Evolutionary conservation across 2,113 vertebrate genomes (phyloP).

Genomic region (Tricholaema leucomelas): DNA sequence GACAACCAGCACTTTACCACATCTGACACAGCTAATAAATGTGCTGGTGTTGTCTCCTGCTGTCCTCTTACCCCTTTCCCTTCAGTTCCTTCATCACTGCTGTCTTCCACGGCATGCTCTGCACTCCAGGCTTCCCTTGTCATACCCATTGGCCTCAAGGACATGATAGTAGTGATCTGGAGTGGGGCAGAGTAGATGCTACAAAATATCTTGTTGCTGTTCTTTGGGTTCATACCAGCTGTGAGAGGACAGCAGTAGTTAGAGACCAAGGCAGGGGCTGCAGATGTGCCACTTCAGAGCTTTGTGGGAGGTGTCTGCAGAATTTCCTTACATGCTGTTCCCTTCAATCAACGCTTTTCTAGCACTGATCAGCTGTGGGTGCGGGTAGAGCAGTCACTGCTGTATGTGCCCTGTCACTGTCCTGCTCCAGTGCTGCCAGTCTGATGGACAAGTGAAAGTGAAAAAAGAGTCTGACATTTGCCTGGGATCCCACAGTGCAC

Average conservation of each 20-base stretch:
- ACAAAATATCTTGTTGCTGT: accelerated
- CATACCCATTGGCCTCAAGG: accelerated
- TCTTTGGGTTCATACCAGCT: neutral
- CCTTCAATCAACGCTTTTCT: neutral
- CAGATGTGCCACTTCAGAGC: neutral
- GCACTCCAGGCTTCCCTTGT: neutral
- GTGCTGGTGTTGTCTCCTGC: neutral
- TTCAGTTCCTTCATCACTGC: neutral
- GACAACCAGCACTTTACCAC: neutral
- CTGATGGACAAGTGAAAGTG: neutral
- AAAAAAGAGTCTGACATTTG: neutral
- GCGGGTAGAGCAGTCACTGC: accelerated
- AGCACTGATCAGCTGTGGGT: neutral
- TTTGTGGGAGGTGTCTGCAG: neutral
- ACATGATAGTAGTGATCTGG: accelerated
- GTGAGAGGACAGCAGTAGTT: neutral
- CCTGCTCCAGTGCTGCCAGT: neutral
- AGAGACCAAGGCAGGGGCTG: neutral
- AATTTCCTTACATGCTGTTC: neutral
- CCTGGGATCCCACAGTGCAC: neutral
- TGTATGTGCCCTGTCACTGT: neutral
- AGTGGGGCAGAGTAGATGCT: accelerated
- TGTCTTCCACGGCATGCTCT: neutral
- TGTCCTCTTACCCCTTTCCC: neutral
- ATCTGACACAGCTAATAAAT: accelerated